Percentiles rank a stretch among this genome's conserved stretches.
These are phyloP conservation scores for Epistrophella euchroma DNA, from an alignment of 2,888 invertebrate species.

Conservation along the genomic window DNA sequence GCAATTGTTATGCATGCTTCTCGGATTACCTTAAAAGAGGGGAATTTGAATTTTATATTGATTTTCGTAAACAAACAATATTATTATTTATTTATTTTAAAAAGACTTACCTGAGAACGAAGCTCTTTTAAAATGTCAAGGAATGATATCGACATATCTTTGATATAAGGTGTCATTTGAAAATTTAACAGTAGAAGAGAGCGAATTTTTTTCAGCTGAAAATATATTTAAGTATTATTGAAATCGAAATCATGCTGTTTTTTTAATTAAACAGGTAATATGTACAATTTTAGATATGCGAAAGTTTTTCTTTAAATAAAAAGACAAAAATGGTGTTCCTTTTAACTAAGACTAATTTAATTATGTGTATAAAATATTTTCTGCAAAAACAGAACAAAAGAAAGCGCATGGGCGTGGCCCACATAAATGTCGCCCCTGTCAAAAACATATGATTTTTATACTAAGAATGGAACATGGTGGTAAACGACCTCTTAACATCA, in stretches of 20 bases:
- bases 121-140: constrained; percentile 93
- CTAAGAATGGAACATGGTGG: too few species aligned
- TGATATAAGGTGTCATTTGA: constrained; percentile 89
- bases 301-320: too few species aligned
- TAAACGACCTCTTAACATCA: too few species aligned
- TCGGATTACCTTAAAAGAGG: constrained; percentile 86
- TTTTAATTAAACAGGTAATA: not conserved
- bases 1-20: constrained; percentile 98
- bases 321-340: too few species aligned
- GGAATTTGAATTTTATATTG: not conserved
- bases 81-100: not conserved
- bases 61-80: not conserved
- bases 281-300: not conserved
- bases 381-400: too few species aligned
- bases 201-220: constrained; percentile 93
- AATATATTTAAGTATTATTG: constrained; percentile 75
- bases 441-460: too few species aligned
- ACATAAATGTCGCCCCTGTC: too few species aligned
- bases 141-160: constrained; percentile 92
- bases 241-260: not conserved
- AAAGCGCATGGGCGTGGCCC: too few species aligned
- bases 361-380: too few species aligned
- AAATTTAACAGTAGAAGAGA: constrained; percentile 93
- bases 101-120: constrained; percentile 89
- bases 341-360: too few species aligned